Evolutionary conservation across 2,797 vertebrate genomes (phyloP), one percentile per base, ranked within the genome.

Genomic region (Geotrypetes seraphini): DNA sequence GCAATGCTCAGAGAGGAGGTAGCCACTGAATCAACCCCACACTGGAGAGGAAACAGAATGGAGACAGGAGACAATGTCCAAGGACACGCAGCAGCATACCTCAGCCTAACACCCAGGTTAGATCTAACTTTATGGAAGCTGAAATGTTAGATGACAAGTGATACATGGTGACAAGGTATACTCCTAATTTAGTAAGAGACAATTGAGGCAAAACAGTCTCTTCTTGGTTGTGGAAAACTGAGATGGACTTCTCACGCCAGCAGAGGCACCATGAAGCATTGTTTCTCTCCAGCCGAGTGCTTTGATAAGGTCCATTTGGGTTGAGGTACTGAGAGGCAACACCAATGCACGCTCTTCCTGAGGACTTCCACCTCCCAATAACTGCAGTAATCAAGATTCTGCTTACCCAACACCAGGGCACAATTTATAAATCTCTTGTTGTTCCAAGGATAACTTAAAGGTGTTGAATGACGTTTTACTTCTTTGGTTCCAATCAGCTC

Each of bases 311-410:
- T 6, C 57, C 61, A 2, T 8, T 57, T 0, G 78, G 55, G 27
- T 63, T 43, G 11, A 78, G 82, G 27, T 51, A 58, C 29, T 75
- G 71, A 0, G 68, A 33, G 9, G 82, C 60, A 50, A 83, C 57
- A 0, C 79, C 80, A 1, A 83, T 49, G 38, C 76, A 82, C 36
- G 78, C 78, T 79, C 78, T 0, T 79, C 73, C n/a, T n/a, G 0
- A 82, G 83, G 49, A 83, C 65, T 64, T 82, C 76, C 31, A 83
- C 73, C 51, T 83, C 79, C 80, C 80, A 83, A 53, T 83, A 83
- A 59, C 82, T 81, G 39, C 75, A 79, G 57, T 79, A 47, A 45
- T 79, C 72, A 70, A 83, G 62, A 44, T 77, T 75, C 24, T 77
- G 75, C 24, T 63, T 16, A 0, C 79, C 76, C 41, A 83, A 58